Evolutionary conservation across 2,888 invertebrate species (phyloP), one percentile per base, ranked within the genome.

Genomic region (Drosophila neotestacea): DNA sequence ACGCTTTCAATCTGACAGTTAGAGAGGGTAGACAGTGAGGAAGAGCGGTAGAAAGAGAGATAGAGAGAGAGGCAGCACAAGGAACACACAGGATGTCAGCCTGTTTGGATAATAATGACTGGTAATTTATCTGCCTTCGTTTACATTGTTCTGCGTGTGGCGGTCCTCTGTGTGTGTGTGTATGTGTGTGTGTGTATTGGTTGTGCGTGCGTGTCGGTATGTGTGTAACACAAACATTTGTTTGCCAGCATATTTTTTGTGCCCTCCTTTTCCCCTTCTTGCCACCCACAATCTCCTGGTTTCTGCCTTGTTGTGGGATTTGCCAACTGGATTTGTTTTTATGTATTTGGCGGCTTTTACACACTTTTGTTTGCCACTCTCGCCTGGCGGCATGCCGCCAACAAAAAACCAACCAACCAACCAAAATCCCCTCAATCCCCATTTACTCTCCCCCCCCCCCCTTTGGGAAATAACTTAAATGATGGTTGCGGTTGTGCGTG

Each of bases 91-190:
- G 82, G 77, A 82, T 75, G 80, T 73, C 78, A 76, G 82, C 68
- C 79, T 68, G 77, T 79, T 79, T 77, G 81, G 75, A 88, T 86
- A 86, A 88, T 86, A 86, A 86, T 88, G 84, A 80, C 79, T 82
- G 74, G 88, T 84, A 86, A 86, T 86, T 86, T 86, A 88, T 86
- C 86, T 86, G 79, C 84, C 81, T 86, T 88, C 88, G 88, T 85
- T 88, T 84, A 82, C 88, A 86, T 81, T 79, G 69, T 73, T 61
- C 52, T 67, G 73, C 34, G 69, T 34, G 41, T 34, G 44, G 2
- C 48, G 27, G 41, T 9, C 4, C n/a, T 16, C 16, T 16, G 16
- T 41, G 34, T 44, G 46, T 32, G 36, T 54, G 38, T 42, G 38
- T 46, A 38, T 27, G 39, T 60, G 32, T 47, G 55, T 52, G 38